These are phyloP conservation scores for Drosophila fungiperda DNA, from an alignment of 2,888 invertebrate species.

Conservation along the genomic window DNA sequence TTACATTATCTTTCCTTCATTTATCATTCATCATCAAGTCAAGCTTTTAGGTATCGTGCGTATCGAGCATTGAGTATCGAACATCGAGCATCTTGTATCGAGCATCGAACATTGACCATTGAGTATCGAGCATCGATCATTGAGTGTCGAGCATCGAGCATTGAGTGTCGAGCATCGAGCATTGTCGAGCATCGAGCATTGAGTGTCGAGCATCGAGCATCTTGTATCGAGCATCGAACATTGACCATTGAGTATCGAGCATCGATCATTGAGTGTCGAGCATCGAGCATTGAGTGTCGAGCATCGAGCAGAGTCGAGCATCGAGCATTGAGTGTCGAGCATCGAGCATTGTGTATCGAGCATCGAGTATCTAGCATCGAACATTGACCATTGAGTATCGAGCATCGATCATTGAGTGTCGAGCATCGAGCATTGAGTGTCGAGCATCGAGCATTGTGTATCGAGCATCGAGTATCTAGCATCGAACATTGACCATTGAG, in stretches of 20 bases:
- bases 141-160: not conserved
- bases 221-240: not conserved
- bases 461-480: not conserved
- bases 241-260: not conserved
- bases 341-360: not conserved
- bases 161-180: not conserved
- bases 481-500: not conserved
- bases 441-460: not conserved
- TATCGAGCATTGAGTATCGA: constrained; percentile 7
- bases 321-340: not conserved
- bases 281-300: not conserved
- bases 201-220: not conserved
- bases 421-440: not conserved
- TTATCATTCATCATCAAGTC: constrained; percentile 39
- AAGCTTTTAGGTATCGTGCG: constrained; percentile 37
- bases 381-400: not conserved
- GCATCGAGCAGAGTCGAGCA: not conserved
- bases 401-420: not conserved
- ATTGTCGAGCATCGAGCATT: not conserved
- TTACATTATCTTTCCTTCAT: constrained; percentile 25
- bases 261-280: not conserved
- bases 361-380: not conserved
- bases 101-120: not conserved
- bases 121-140: not conserved
- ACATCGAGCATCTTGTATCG: not conserved